Conservation (phyloP, 2,113 vertebrate genomes). For the Toxotes chatareus region DNA sequence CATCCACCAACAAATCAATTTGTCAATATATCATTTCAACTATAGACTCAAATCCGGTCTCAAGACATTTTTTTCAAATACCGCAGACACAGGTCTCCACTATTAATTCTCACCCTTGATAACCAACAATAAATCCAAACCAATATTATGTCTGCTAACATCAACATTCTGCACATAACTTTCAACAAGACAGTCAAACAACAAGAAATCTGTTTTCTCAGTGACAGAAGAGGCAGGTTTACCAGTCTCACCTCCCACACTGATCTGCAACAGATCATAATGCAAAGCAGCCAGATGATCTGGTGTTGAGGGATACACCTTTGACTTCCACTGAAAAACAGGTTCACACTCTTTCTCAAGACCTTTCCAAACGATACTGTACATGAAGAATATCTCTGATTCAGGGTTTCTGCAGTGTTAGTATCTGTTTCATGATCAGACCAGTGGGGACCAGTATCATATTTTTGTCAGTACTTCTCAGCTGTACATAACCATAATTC, state of each 20-base stretch:
- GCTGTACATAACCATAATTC: too few species aligned
- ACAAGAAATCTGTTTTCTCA: conserved; percentile 10
- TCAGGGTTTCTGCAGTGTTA: neutral
- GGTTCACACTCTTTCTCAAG: neutral
- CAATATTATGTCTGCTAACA: neutral
- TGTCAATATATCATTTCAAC: too few species aligned
- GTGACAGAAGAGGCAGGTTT: neutral
- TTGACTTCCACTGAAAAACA: conserved; percentile 27
- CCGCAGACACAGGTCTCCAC: too few species aligned
- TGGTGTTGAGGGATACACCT: conserved; percentile 7
- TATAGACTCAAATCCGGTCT: too few species aligned
- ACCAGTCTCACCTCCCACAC: neutral
- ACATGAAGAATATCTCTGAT: neutral
- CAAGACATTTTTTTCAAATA: too few species aligned
- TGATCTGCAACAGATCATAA: conserved; percentile 5
- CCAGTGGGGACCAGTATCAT: neutral
- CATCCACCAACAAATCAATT: too few species aligned
- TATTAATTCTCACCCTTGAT: too few species aligned
- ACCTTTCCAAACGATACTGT: neutral
- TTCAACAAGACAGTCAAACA: neutral
- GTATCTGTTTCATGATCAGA: too few species aligned
- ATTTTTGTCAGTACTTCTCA: too few species aligned
- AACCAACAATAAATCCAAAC: too few species aligned
- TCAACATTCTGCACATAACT: neutral
- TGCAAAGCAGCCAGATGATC: conserved; percentile 9